phyloP scores from a whole-genome alignment of 1,140 invertebrate species.

The Epicauta chinensis region DNA sequence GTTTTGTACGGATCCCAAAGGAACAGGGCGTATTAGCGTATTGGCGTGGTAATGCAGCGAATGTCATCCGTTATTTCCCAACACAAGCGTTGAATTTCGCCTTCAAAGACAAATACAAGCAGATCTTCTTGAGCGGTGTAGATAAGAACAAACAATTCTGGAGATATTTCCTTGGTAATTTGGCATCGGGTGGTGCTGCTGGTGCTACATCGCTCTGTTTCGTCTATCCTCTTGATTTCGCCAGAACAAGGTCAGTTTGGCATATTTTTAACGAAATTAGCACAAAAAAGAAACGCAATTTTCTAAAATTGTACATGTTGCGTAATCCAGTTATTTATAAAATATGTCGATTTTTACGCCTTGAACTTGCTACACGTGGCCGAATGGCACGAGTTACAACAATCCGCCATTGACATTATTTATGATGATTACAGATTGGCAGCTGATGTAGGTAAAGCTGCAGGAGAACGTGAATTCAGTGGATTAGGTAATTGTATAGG shows the following conservation, averaged over 20 bases:
- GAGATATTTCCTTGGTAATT: slow-evolving; percentile 77
- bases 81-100: slow-evolving; percentile 96
- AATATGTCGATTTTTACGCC: neutral
- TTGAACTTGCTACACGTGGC: neutral
- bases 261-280: neutral
- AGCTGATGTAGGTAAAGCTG: slow-evolving; percentile 74
- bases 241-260: slow-evolving; percentile 70
- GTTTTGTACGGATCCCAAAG: slow-evolving; percentile 76
- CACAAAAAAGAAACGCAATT: neutral
- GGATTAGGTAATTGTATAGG: slow-evolving; percentile 76
- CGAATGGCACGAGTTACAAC: neutral
- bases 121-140: slow-evolving; percentile 72
- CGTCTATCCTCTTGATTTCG: slow-evolving; percentile 93
- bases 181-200: slow-evolving; percentile 89
- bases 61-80: slow-evolving; percentile 89
- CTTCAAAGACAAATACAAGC: slow-evolving; percentile 88
- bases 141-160: slow-evolving; percentile 84
- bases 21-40: slow-evolving; percentile 79
- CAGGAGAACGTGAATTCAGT: slow-evolving; percentile 69
- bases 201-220: slow-evolving; percentile 91
- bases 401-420: neutral
- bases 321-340: neutral
- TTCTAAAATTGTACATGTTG: neutral
- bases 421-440: slow-evolving; percentile 53
- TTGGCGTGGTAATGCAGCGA: slow-evolving; percentile 93